These are phyloP conservation scores for Achatina immaculata DNA, from an alignment of 1,140 invertebrate genomes.

Conservation along the genomic window DNA sequence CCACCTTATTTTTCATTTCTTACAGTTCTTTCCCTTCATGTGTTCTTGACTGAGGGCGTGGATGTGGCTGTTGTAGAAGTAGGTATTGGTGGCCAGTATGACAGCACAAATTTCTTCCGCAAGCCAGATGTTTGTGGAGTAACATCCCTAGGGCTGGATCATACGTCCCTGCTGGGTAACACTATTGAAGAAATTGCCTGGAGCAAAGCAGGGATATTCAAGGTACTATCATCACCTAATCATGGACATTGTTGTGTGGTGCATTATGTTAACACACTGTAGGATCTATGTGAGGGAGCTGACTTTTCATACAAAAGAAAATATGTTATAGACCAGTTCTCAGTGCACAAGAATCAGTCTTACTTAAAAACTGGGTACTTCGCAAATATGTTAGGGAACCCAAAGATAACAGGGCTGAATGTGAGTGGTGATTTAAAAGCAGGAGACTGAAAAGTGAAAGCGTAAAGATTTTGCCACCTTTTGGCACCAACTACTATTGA, in stretches of 20 bases:
- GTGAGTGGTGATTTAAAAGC: too few relatives aligned
- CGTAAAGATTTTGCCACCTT: too few relatives aligned
- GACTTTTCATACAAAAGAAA: too few relatives aligned
- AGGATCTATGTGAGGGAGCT: too few relatives aligned
- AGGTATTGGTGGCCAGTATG: constrained; percentile 95
- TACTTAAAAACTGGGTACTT: too few relatives aligned
- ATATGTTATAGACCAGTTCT: too few relatives aligned
- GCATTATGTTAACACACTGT: too few relatives aligned
- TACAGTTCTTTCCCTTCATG: constrained; percentile 90
- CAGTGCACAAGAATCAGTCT: too few relatives aligned
- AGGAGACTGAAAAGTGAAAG: too few relatives aligned
- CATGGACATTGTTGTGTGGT: not conserved
- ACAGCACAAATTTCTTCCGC: constrained; percentile 91
- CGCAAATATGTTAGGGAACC: too few relatives aligned
- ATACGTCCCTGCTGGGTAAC: constrained; percentile 83
- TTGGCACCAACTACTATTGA: too few relatives aligned
- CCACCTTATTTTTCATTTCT: constrained; percentile 96
- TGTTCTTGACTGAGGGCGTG: constrained; percentile 86
- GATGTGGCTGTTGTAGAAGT: constrained; percentile 97
- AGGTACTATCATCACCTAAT: constrained; percentile 70
- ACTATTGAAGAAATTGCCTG: constrained; percentile 90
- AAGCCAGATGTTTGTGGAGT: constrained; percentile 84
- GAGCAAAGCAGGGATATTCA: constrained; percentile 97
- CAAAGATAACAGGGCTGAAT: too few relatives aligned
- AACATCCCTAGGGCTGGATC: constrained; percentile 91